Evolutionary conservation across 2,888 invertebrate genomes (phyloP).

Genomic region (Argyresthia goedartella): DNA sequence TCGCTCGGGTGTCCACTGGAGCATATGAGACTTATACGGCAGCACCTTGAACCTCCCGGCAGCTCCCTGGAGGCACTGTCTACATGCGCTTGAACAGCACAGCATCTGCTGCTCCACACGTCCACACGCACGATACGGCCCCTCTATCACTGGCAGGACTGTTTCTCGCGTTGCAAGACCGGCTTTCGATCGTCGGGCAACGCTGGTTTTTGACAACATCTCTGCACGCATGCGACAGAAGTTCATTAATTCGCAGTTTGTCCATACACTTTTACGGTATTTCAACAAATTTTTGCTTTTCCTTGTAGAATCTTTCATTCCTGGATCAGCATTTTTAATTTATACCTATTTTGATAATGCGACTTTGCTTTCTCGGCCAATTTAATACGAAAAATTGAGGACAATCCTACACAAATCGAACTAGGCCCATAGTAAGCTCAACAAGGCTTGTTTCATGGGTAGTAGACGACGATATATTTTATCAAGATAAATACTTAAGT

Average conservation of each 20-base stretch:
- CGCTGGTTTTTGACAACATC: slow-evolving; percentile 40
- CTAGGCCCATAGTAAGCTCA: too few relatives aligned
- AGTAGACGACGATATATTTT: too few relatives aligned
- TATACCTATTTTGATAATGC: too few relatives aligned
- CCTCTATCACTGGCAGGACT: slow-evolving; percentile 44
- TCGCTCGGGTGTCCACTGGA: slow-evolving; percentile 30
- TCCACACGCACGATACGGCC: slow-evolving; percentile 29
- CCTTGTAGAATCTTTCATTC: too few relatives aligned
- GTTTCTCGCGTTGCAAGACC: slow-evolving; percentile 39
- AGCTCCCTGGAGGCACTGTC: slow-evolving; percentile 44
- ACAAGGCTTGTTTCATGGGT: too few relatives aligned
- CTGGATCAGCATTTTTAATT: too few relatives aligned
- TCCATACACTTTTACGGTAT: slow-evolving; percentile 54
- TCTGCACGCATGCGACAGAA: slow-evolving; percentile 50
- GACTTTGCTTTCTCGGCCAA: too few relatives aligned
- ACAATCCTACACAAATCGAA: too few relatives aligned
- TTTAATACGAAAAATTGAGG: too few relatives aligned
- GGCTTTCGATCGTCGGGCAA: slow-evolving; percentile 51
- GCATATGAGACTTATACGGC: slow-evolving; percentile 35
- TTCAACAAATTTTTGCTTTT: too few relatives aligned
- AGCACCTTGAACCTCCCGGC: slow-evolving; percentile 48
- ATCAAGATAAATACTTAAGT: too few relatives aligned
- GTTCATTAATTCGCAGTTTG: slow-evolving; percentile 47
- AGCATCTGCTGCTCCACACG: slow-evolving; percentile 41
- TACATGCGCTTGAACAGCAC: slow-evolving; percentile 57